Percentiles rank a stretch among this genome's conserved stretches.
Evolutionary conservation across 2,113 vertebrate genomes (phyloP).

Genomic region (Taurulus bubalis): DNA sequence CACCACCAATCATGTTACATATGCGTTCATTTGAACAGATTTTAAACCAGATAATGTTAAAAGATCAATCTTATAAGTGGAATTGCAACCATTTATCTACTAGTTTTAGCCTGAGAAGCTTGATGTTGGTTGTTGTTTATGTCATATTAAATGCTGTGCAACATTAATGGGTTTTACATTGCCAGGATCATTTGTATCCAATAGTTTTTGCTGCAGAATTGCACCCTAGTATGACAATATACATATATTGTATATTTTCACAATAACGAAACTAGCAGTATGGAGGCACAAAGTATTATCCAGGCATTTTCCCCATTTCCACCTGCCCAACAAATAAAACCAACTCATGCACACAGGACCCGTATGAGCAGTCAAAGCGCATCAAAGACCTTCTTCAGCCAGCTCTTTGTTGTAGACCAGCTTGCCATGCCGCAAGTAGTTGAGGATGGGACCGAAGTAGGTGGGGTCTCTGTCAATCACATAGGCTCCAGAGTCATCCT

Average conservation of each 20-base stretch:
- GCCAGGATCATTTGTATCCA: not conserved
- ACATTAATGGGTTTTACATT: not conserved
- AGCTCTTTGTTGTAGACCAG: constrained; percentile 98
- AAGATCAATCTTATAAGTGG: not conserved
- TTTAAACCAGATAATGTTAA: not conserved
- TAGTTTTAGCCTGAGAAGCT: not conserved
- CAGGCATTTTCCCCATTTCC: not conserved
- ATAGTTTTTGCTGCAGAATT: not conserved
- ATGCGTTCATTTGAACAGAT: not conserved
- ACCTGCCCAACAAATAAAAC: not conserved
- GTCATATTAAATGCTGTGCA: not conserved
- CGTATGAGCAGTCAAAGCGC: not conserved
- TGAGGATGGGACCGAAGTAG: constrained; percentile 98
- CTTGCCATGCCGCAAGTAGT: constrained; percentile 97
- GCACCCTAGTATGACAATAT: not conserved
- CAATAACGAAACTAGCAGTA: not conserved
- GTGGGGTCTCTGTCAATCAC: constrained; percentile 98
- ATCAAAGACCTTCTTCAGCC: constrained; percentile 91
- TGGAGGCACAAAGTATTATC: not conserved
- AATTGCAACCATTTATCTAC: not conserved
- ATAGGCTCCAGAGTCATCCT: constrained; percentile 98
- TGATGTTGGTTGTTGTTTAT: not conserved
- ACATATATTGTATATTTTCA: not conserved
- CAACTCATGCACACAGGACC: constrained; percentile 3
- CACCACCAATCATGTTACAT: not conserved